Percentiles rank a stretch among this genome's conserved stretches.
These are phyloP conservation scores for Scaptomyza polygonia DNA, from an alignment of 2,888 invertebrate genomes.

Conservation along the genomic window DNA sequence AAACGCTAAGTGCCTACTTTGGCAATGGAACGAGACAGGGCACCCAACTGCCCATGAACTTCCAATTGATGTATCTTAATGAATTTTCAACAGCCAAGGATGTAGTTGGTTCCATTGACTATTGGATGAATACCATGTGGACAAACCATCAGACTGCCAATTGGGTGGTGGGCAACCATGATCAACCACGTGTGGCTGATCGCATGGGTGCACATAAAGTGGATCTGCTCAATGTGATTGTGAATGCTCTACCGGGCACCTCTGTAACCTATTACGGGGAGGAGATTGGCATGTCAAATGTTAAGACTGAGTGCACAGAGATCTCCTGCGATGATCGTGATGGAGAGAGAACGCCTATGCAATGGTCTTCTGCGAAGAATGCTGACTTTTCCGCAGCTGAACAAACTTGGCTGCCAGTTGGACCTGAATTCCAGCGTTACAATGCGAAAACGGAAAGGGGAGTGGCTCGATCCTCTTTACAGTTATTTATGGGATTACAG, in stretches of 20 bases:
- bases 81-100: slow-evolving; percentile 85
- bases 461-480: slow-evolving; percentile 85
- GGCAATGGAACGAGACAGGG: slow-evolving; percentile 85
- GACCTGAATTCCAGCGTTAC: slow-evolving; percentile 86
- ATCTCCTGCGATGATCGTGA: slow-evolving; percentile 84
- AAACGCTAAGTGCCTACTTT: slow-evolving; percentile 86
- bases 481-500: slow-evolving; percentile 86
- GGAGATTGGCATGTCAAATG: slow-evolving; percentile 88
- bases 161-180: slow-evolving; percentile 91
- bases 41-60: slow-evolving; percentile 88
- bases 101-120: slow-evolving; percentile 85
- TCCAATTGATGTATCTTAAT: slow-evolving; percentile 86
- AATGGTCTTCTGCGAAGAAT: slow-evolving; percentile 85
- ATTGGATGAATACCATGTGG: slow-evolving; percentile 87
- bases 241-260: slow-evolving; percentile 90
- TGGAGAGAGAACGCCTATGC: slow-evolving; percentile 87
- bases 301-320: slow-evolving; percentile 82
- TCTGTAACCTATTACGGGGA: slow-evolving; percentile 93
- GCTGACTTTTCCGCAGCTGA: slow-evolving; percentile 87
- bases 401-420: slow-evolving; percentile 88
- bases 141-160: slow-evolving; percentile 85
- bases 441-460: slow-evolving; percentile 87
- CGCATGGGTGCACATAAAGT: slow-evolving; percentile 88
- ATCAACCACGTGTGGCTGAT: slow-evolving; percentile 86
- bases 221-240: slow-evolving; percentile 89